phyloP scores from a whole-genome alignment of 2,113 vertebrate species.

The Otus sunia region DNA sequence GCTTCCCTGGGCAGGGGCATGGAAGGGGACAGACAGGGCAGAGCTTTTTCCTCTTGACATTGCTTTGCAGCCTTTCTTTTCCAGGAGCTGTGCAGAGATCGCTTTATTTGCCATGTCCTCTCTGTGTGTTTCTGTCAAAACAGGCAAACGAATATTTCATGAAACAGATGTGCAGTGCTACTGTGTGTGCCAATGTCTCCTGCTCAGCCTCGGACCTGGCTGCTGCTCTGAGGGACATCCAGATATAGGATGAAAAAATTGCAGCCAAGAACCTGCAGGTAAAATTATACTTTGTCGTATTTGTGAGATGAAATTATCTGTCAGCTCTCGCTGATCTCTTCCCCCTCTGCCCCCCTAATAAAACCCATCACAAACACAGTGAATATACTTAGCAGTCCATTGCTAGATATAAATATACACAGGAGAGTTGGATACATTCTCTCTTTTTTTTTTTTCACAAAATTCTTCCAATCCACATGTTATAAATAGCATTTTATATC shows the following conservation, averaged over 20 bases:
- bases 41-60: not conserved
- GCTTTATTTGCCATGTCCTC: not conserved
- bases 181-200: constrained; percentile 52
- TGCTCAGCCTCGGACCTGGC: constrained; percentile 75
- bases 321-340: constrained; percentile 57
- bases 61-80: not conserved
- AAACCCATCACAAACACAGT: constrained; percentile 15
- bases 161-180: constrained; percentile 75
- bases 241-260: constrained; percentile 79
- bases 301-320: constrained; percentile 62
- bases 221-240: constrained; percentile 82
- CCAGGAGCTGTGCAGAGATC: not conserved
- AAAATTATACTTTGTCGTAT: constrained; percentile 69
- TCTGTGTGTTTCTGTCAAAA: constrained; percentile 40
- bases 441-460: not conserved
- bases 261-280: constrained; percentile 86
- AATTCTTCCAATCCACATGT: not conserved
- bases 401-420: not conserved
- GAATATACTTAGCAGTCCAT: constrained; percentile 9
- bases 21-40: not conserved
- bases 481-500: not conserved
- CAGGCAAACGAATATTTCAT: constrained; percentile 79
- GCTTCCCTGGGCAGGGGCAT: constrained; percentile 58
- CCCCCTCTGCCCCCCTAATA: not conserved
- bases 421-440: not conserved